A percentile compares a stretch with the other conserved stretches of the same genome.
phyloP scores from a whole-genome alignment of 1,140 invertebrate genomes.

The Aradophagus sp. region DNA sequence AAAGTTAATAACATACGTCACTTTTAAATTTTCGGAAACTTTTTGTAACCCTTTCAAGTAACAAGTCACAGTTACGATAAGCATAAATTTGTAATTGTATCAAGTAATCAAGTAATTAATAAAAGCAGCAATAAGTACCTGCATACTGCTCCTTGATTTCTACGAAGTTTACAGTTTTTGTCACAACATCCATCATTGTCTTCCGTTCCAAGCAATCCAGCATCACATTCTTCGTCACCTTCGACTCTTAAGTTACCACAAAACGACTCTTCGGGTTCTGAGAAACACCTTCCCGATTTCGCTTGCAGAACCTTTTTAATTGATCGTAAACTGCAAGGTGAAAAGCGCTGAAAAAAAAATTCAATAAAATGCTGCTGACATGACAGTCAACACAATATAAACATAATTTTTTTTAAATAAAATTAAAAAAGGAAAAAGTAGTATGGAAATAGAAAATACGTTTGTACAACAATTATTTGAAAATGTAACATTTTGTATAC shows the following conservation, averaged over 20 bases:
- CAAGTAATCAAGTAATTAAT: background rate
- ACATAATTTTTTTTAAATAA: slow-evolving; percentile 38
- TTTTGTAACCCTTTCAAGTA: no score
- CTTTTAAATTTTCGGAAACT: no score
- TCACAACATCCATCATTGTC: slow-evolving; percentile 94
- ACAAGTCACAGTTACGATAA: no score
- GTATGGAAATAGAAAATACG: no score
- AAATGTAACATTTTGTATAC: no score
- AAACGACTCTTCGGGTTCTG: slow-evolving; percentile 94
- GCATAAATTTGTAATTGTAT: no score
- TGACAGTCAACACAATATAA: no score
- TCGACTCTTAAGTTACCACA: slow-evolving; percentile 95
- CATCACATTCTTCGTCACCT: slow-evolving; percentile 95
- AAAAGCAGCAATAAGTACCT: slow-evolving; percentile 77
- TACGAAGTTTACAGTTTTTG: slow-evolving; percentile 91
- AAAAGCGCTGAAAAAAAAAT: slow-evolving; percentile 97
- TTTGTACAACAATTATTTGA: no score
- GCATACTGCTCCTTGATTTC: slow-evolving; percentile 87
- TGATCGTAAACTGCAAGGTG: slow-evolving; percentile 92
- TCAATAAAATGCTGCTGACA: no score
- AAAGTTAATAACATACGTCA: no score
- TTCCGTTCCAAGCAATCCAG: slow-evolving; percentile 92
- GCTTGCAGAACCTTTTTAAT: slow-evolving; percentile 94
- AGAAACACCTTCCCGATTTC: slow-evolving; percentile 94
- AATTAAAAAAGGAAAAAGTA: no score